Conservation (phyloP, 2,797 vertebrate species). For the Platyrinchus mystaceus region DNA sequence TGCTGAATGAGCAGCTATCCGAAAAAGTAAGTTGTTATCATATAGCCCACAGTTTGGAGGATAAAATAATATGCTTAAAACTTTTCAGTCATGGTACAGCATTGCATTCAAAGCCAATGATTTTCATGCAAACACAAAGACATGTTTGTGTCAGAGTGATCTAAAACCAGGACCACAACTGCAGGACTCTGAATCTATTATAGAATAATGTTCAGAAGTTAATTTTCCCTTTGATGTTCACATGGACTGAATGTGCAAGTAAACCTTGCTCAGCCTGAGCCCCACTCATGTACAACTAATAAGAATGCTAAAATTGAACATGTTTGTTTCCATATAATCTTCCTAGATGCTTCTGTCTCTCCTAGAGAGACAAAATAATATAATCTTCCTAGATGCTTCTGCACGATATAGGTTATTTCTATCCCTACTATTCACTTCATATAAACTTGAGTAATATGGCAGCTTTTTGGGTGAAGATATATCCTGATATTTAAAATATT, state of each 20-base stretch:
- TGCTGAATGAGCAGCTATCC: neutral
- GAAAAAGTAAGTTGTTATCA: neutral
- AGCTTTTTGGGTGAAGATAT: neutral
- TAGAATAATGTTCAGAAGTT: neutral
- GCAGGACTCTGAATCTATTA: neutral
- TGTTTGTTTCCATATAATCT: neutral
- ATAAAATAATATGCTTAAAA: neutral
- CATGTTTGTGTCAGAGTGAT: accelerated
- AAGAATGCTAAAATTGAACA: neutral
- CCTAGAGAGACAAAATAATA: neutral
- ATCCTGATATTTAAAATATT: neutral
- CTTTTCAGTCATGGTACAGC: neutral
- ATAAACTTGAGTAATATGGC: neutral
- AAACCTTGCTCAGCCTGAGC: neutral
- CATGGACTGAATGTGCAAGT: neutral
- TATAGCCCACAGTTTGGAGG: neutral
- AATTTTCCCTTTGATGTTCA: neutral
- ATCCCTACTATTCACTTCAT: neutral
- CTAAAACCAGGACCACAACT: neutral
- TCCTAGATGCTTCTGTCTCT: neutral
- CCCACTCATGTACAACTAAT: neutral
- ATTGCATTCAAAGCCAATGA: neutral
- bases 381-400: neutral
- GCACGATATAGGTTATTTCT: neutral
- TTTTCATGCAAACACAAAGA: neutral